Conservation (phyloP, 2,888 invertebrate species). For the Euplagia quadripunctaria region DNA sequence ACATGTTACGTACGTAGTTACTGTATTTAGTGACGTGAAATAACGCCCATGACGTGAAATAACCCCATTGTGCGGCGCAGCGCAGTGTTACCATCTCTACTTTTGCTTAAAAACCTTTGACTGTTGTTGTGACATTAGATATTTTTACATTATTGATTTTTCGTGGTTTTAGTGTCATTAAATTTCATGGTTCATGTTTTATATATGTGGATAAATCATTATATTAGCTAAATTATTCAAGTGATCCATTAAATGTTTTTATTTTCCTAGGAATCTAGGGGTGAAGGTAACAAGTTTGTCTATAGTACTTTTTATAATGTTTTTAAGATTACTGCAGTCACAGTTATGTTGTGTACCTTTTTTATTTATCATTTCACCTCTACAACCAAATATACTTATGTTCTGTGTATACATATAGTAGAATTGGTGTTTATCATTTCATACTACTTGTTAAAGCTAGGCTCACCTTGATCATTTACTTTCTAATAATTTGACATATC, state of each 20-base stretch:
- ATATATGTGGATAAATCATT: not conserved
- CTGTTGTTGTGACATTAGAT: not conserved
- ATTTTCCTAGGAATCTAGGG: not conserved
- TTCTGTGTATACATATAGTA: not conserved
- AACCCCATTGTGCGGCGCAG: too few relatives aligned
- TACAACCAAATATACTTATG: not conserved
- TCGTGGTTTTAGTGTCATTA: not conserved
- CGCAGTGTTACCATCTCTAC: too few relatives aligned
- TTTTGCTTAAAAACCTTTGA: too few relatives aligned
- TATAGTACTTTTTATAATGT: not conserved
- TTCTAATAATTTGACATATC: conserved; percentile 9
- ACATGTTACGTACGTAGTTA: too few relatives aligned
- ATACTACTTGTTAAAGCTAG: not conserved
- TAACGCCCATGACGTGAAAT: too few relatives aligned
- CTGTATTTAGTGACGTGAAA: too few relatives aligned
- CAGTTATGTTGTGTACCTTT: not conserved
- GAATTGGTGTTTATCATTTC: not conserved
- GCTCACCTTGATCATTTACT: conserved; percentile 13
- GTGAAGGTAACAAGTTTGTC: not conserved
- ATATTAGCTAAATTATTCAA: not conserved
- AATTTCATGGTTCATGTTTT: not conserved
- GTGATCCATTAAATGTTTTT: not conserved
- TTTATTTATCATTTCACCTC: not conserved
- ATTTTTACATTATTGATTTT: not conserved
- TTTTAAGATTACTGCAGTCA: not conserved